phyloP scores from a whole-genome alignment of 2,888 invertebrate species.

The Volucella inanis region DNA sequence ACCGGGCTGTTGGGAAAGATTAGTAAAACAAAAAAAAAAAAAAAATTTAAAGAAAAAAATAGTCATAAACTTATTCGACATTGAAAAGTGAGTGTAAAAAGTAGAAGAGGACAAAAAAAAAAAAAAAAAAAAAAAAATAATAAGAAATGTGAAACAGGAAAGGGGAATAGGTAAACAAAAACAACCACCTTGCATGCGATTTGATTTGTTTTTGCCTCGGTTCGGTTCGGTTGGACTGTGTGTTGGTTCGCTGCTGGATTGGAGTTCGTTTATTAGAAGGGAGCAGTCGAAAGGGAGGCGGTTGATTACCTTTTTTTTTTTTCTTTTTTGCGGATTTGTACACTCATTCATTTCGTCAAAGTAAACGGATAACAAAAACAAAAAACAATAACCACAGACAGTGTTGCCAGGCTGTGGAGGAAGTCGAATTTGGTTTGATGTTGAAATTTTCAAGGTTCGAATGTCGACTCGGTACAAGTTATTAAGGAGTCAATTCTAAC shows the following conservation, averaged over 20 bases:
- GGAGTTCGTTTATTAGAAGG: neutral
- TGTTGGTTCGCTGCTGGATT: slow-evolving; percentile 10
- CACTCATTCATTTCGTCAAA: slow-evolving; percentile 67
- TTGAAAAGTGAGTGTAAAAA: slow-evolving; percentile 53
- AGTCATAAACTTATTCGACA: slow-evolving; percentile 55
- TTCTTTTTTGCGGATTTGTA: slow-evolving; percentile 8
- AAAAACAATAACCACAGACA: slow-evolving; percentile 64
- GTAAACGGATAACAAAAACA: slow-evolving; percentile 62
- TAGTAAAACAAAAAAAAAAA: neutral
- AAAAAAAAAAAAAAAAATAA: slow-evolving; percentile 36
- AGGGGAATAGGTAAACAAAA: slow-evolving; percentile 71
- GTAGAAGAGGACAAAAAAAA: slow-evolving; percentile 24
- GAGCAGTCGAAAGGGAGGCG: slow-evolving; percentile 11
- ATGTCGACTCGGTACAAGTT: neutral
- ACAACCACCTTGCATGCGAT: slow-evolving; percentile 71
- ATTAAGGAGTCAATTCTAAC: too few species aligned
- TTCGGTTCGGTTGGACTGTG: slow-evolving; percentile 15
- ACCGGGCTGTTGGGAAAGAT: neutral
- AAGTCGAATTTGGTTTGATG: neutral
- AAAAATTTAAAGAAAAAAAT: slow-evolving; percentile 11
- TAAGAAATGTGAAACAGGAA: slow-evolving; percentile 48
- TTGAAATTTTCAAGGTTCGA: neutral
- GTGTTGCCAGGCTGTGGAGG: slow-evolving; percentile 51
- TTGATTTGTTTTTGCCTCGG: slow-evolving; percentile 61
- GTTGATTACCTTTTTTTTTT: slow-evolving; percentile 51